phyloP scores from a whole-genome alignment of 2,113 vertebrate genomes.

The Antennarius striatus region DNA sequence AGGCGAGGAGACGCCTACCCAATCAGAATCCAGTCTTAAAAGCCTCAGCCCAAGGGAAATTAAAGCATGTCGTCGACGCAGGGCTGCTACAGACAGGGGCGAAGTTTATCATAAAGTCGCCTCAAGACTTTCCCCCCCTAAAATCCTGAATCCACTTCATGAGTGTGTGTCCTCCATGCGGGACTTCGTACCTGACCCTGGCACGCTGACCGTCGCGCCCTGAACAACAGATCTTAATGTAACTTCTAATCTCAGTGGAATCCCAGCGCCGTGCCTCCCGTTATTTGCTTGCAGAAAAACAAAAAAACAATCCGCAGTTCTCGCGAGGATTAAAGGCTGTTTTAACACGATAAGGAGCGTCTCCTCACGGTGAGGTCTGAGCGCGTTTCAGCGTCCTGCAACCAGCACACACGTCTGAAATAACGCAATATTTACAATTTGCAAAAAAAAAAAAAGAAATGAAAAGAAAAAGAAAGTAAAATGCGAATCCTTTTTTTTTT shows the following conservation, averaged over 20 bases:
- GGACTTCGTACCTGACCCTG: constrained; percentile 2
- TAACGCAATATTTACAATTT: too few species aligned
- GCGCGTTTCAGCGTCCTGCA: too few species aligned
- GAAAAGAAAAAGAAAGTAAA: too few species aligned
- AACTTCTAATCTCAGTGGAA: constrained; percentile 15
- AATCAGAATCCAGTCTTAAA: constrained; percentile 25
- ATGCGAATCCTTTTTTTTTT: too few species aligned
- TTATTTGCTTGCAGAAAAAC: neutral
- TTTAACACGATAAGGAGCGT: too few species aligned
- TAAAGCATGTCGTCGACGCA: constrained; percentile 25
- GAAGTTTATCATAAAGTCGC: constrained; percentile 47
- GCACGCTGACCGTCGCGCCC: neutral
- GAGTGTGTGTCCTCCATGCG: neutral
- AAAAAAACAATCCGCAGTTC: neutral
- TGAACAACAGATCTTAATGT: neutral
- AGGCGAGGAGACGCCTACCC: constrained; percentile 44
- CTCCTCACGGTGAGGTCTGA: too few species aligned
- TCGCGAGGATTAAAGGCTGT: constrained; percentile 30
- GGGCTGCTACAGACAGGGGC: constrained; percentile 4
- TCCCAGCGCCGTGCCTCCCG: neutral
- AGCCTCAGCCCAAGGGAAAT: constrained; percentile 23
- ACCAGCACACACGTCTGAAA: too few species aligned
- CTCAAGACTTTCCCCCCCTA: neutral
- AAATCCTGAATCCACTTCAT: neutral
- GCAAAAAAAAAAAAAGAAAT: too few species aligned